phyloP scores from a whole-genome alignment of 23 tunicate genomes.

The Oikopleura dioica region DNA sequence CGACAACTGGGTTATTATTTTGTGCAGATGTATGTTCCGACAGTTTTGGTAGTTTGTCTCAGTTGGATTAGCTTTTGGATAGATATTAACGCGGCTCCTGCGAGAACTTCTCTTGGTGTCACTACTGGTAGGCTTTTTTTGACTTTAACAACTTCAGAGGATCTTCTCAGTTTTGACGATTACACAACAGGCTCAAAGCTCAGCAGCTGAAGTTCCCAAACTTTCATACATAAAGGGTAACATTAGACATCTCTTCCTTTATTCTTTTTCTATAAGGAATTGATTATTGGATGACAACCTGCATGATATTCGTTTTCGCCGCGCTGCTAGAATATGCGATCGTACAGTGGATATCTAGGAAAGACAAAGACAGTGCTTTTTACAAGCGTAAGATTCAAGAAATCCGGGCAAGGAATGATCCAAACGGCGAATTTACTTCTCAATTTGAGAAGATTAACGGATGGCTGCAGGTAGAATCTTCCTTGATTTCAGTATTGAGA shows the following conservation, averaged over 20 bases:
- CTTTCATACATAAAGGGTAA: neutral
- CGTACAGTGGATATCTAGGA: constrained; percentile 56
- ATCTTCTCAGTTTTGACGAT: constrained; percentile 45
- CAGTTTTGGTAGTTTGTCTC: constrained; percentile 43
- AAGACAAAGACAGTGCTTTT: constrained; percentile 4
- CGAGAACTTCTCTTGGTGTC: constrained; percentile 69
- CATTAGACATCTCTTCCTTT: neutral
- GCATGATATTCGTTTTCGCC: constrained; percentile 74
- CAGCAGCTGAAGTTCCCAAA: constrained; percentile 15
- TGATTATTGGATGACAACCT: constrained; percentile 83
- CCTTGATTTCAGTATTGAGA: too few relatives aligned
- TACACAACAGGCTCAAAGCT: constrained; percentile 88
- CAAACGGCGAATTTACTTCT: neutral
- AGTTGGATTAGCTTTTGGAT: constrained; percentile 96
- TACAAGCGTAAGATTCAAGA: neutral
- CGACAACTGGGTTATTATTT: constrained; percentile 69
- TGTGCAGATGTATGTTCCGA: constrained; percentile 76
- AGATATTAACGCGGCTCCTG: constrained; percentile 85
- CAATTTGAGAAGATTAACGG: neutral
- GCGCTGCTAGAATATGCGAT: constrained; percentile 78
- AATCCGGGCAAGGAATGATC: neutral
- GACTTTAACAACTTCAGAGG: too few relatives aligned
- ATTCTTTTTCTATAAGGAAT: constrained; percentile 23
- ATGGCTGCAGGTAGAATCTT: too few relatives aligned
- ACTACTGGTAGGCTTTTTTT: constrained; percentile 25